Evolutionary conservation across 2,113 vertebrate species (phyloP).

Genomic region (Dipodomys stephensi): DNA sequence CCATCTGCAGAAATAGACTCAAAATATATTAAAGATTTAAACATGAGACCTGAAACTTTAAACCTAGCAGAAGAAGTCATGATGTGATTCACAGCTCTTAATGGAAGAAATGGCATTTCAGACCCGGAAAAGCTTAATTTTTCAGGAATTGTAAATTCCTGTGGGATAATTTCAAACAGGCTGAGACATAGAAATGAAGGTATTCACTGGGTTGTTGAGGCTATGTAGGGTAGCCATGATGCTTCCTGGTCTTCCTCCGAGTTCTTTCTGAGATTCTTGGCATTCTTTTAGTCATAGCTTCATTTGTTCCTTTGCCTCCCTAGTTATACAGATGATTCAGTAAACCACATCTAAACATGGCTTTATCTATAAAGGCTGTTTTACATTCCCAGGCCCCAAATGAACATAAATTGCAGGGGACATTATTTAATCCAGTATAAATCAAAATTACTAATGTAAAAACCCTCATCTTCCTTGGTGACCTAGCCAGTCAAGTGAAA

Average conservation of each 20-base stretch:
- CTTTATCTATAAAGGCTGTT: background rate
- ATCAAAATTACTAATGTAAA: background rate
- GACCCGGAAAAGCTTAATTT: background rate
- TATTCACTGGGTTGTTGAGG: background rate
- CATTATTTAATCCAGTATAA: background rate
- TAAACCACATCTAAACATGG: background rate
- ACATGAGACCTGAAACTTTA: background rate
- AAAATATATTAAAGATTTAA: background rate
- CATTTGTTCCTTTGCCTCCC: fast-evolving
- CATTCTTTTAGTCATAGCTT: fast-evolving
- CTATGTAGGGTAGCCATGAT: no score
- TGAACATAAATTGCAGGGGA: background rate
- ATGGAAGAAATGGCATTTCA: background rate
- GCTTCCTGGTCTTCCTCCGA: no score
- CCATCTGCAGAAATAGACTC: background rate
- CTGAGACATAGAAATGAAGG: background rate
- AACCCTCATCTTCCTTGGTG: background rate
- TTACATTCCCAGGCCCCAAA: background rate
- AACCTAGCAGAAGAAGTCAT: background rate
- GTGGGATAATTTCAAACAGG: background rate
- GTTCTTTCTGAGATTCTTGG: no score
- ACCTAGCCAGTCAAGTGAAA: background rate
- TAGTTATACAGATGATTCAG: no score
- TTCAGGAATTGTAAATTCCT: background rate
- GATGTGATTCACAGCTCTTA: background rate